Percentiles rank a stretch among this genome's conserved stretches.
Conservation (phyloP, 2,113 vertebrate genomes). For the Acinonyx jubatus region DNA sequence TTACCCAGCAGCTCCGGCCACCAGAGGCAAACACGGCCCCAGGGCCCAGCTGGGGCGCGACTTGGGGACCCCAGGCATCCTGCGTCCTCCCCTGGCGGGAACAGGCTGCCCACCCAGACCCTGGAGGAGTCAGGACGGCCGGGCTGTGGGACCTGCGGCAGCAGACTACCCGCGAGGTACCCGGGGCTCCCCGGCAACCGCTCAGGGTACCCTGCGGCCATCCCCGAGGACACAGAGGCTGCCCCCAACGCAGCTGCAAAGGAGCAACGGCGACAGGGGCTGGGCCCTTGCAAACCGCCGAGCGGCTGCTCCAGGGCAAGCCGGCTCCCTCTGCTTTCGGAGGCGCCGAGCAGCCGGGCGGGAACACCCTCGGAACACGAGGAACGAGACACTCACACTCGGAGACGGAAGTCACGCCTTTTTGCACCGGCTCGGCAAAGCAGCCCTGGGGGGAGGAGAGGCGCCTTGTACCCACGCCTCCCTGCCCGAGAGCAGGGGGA, state of each 20-base stretch:
- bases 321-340: background rate
- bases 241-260: background rate
- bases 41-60: fast-evolving
- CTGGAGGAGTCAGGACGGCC: background rate
- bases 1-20: background rate
- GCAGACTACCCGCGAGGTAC: background rate
- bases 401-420: background rate
- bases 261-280: fast-evolving
- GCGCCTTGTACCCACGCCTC: background rate
- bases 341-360: slow-evolving; percentile 27
- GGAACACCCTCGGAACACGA: slow-evolving; percentile 4
- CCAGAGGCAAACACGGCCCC: fast-evolving
- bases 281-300: background rate
- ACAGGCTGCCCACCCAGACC: background rate
- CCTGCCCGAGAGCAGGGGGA: slow-evolving; percentile 31
- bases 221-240: background rate
- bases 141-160: fast-evolving
- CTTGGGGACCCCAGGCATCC: background rate
- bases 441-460: background rate
- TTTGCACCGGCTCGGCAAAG: background rate
- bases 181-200: fast-evolving
- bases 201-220: background rate
- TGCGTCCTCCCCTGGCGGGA: background rate
- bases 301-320: background rate
- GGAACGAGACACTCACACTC: background rate